Evolutionary conservation across 2,888 invertebrate species (phyloP).

Genomic region (Hypolimnas misippus): DNA sequence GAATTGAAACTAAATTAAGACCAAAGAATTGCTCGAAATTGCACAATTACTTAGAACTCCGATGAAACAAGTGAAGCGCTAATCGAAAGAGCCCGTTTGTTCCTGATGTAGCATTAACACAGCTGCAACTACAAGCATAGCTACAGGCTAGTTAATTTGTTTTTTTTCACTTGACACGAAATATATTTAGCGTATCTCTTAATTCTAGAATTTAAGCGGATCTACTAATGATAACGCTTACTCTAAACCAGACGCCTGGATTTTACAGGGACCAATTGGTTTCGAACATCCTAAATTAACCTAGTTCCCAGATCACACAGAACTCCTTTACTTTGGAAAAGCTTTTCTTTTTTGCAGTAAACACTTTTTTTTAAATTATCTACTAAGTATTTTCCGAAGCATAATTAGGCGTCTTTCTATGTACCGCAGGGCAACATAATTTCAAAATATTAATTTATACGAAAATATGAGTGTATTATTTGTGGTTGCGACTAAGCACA

Average conservation of each 20-base stretch:
- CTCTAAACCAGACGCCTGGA: neutral
- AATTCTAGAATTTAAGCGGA: neutral
- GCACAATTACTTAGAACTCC: neutral
- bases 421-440: no score
- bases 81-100: conserved; percentile 8
- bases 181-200: neutral
- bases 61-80: neutral
- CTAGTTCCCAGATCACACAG: neutral
- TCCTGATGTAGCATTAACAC: neutral
- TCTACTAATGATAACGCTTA: neutral
- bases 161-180: neutral
- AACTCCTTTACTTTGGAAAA: neutral
- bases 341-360: neutral
- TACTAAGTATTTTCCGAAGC: no score
- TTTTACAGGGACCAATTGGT: neutral
- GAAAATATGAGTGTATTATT: no score
- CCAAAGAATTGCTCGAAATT: conserved; percentile 4
- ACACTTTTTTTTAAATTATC: no score
- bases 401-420: no score
- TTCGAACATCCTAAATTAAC: neutral
- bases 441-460: no score
- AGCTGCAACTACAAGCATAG: neutral
- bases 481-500: no score
- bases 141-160: no score
- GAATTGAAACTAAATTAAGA: conserved; percentile 3